A percentile compares a stretch with the other conserved stretches of the same genome.
Evolutionary conservation across 2,797 vertebrate genomes (phyloP).

Genomic region (Synanceia verrucosa): DNA sequence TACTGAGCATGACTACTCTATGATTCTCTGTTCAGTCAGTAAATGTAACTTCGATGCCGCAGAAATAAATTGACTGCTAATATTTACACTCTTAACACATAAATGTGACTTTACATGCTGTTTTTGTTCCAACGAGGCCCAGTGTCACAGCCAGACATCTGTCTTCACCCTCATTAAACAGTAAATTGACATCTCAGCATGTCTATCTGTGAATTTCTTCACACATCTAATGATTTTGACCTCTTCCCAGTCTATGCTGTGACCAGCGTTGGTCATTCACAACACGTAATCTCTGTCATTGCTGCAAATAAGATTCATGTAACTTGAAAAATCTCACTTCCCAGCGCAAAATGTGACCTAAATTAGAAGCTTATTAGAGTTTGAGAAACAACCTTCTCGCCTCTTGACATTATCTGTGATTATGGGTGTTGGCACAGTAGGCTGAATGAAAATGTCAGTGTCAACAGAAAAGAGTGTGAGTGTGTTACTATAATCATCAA

Average conservation of each 20-base stretch:
- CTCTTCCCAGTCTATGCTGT: neutral
- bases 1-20: neutral
- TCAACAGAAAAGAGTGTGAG: constrained; percentile 12
- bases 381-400: neutral
- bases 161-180: neutral
- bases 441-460: neutral
- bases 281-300: neutral
- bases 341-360: neutral
- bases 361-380: neutral
- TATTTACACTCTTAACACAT: neutral
- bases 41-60: constrained; percentile 2
- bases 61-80: neutral
- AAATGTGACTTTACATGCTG: neutral
- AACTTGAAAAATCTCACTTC: neutral
- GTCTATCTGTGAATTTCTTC: neutral
- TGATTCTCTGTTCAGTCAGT: neutral
- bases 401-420: neutral
- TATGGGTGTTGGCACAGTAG: neutral
- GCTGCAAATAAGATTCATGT: neutral
- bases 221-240: neutral
- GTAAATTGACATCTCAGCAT: neutral
- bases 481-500: neutral
- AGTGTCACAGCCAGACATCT: neutral
- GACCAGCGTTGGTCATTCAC: neutral
- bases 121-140: neutral